Evolutionary conservation across 2,888 invertebrate genomes (phyloP), one percentile per base, ranked within the genome.

Genomic region (Heliothis peltigera): DNA sequence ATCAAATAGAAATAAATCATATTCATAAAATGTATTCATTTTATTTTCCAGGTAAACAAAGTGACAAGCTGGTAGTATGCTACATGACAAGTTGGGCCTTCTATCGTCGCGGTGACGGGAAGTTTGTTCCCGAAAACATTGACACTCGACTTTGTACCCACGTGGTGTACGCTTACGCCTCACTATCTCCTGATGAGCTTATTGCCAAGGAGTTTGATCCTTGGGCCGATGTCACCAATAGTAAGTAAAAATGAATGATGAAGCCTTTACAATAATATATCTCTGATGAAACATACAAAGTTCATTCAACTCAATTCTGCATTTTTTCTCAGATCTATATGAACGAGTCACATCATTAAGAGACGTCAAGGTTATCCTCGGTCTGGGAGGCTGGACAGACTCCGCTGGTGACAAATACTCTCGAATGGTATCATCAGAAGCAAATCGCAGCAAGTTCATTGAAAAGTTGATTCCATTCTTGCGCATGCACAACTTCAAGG

Each of bases 331-430:
- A 97, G 98, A 97, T 89, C 95, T 98, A 54, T 98, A 98, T 86
- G 96, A 97, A 79, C 95, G 98, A 72, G 96, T 97, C 1, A 97
- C 97, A 0, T 96, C 97, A 0, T 91, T 98, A 17, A 95, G 95
- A 62, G 96, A 96, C 51, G 93, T 96, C 0, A 95, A 96, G 75
- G 97, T 98, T 0, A 89, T 98, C 6, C 91, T 99, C 32, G 98
- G 98, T 1, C 89, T 99, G 58, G 99, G 99, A n/a, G 99, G 99
- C 0, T 99, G 99, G 99, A 98, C 98, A 0, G 98, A 99, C 89
- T 98, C 98, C 0, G 96, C 97, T 0, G 98, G 98, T 0, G 97
- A 98, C 84, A 98, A 98, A 87, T 98, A 98, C 85, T 98, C 98
- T 0, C 96, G 97, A 15, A 89, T 98, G 25, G 97, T 98, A 0